Evolutionary conservation across 2,888 invertebrate genomes (phyloP).

Genomic region (Bimastos eiseni): DNA sequence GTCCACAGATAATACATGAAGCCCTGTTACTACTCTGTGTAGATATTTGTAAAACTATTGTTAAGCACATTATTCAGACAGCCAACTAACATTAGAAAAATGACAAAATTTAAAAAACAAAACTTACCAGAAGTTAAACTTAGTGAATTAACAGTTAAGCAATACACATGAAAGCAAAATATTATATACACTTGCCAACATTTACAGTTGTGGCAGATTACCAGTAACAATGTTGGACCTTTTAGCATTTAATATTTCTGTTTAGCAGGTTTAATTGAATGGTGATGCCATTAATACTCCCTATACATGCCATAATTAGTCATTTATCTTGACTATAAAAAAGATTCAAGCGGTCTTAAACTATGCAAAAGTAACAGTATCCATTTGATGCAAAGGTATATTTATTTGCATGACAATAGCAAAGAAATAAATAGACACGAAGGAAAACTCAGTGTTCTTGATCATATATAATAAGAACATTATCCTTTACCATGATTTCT

Average conservation of each 20-base stretch:
- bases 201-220: neutral
- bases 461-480: neutral
- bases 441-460: neutral
- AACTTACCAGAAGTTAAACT: neutral
- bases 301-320: neutral
- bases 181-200: neutral
- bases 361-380: neutral
- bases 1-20: neutral
- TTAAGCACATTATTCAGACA: neutral
- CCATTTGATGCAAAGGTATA: neutral
- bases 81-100: neutral
- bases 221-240: too few relatives aligned
- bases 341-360: neutral
- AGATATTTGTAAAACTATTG: neutral
- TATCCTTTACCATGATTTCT: neutral
- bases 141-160: neutral
- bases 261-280: neutral
- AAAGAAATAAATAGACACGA: neutral
- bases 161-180: neutral
- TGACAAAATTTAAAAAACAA: neutral
- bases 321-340: neutral
- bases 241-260: neutral
- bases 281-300: neutral
- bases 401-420: neutral
- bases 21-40: neutral